Percentiles rank a stretch among this genome's conserved stretches.
phyloP scores from a whole-genome alignment of 2,113 vertebrate species.

The Onychostoma macrolepis region DNA sequence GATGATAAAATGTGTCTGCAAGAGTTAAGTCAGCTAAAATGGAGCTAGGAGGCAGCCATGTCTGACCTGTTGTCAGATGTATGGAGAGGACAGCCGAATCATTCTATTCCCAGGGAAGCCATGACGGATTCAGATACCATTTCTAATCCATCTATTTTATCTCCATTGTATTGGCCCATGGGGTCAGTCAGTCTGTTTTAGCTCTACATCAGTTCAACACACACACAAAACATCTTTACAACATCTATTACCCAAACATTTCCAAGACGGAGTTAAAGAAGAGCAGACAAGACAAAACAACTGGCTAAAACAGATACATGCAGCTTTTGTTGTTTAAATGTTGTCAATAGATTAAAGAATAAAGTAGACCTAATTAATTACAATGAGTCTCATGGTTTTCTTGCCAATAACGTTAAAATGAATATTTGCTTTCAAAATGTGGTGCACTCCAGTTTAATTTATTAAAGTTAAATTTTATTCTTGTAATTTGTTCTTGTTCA shows the following conservation, averaged over 20 bases:
- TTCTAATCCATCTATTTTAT: slow-evolving; percentile 24
- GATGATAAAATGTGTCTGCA: neutral
- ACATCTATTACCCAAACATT: neutral
- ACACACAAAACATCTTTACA: neutral
- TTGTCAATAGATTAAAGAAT: neutral
- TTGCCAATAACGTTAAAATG: neutral
- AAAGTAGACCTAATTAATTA: neutral
- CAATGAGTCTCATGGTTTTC: neutral
- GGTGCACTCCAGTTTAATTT: neutral
- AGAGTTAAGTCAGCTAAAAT: neutral
- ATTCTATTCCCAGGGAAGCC: slow-evolving; percentile 20
- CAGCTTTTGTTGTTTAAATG: neutral
- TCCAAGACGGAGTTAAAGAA: neutral
- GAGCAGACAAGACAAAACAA: neutral
- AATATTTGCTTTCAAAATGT: neutral
- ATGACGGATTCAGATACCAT: slow-evolving; percentile 6
- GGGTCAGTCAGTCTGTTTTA: slow-evolving; percentile 31
- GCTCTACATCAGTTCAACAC: neutral
- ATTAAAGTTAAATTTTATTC: neutral
- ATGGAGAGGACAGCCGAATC: neutral
- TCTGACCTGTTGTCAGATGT: slow-evolving; percentile 22
- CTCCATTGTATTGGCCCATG: slow-evolving; percentile 12
- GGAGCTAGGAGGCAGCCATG: neutral
- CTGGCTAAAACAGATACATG: neutral
- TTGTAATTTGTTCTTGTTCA: neutral